Conservation (phyloP, 2,888 invertebrate genomes). For the Thymelicus sylvestris region DNA sequence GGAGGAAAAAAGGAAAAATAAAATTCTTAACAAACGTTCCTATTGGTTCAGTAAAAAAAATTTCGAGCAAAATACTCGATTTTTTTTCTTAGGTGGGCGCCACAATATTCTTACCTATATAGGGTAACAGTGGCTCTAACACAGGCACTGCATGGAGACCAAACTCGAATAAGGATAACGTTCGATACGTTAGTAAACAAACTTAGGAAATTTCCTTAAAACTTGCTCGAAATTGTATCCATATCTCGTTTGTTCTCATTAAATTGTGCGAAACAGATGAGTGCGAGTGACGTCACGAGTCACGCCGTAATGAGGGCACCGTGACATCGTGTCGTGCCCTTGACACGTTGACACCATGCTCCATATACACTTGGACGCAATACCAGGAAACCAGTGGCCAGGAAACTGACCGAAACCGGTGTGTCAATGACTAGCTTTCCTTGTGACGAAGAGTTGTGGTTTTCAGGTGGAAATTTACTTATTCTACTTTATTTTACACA, state of each 20-base stretch:
- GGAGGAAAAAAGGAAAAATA: no score
- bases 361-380: slow-evolving; percentile 47
- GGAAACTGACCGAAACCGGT: not conserved
- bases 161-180: no score
- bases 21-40: no score
- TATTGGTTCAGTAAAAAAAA: no score
- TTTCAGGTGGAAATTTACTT: not conserved
- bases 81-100: no score
- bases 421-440: not conserved
- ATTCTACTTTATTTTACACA: not conserved
- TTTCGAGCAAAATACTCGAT: no score
- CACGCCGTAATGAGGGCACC: slow-evolving; percentile 26
- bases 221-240: not conserved
- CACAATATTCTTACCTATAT: no score
- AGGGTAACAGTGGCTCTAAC: no score
- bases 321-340: slow-evolving; percentile 38
- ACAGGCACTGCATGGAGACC: no score
- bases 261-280: slow-evolving; percentile 3
- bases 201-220: not conserved
- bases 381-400: slow-evolving; percentile 4
- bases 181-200: no score
- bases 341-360: slow-evolving; percentile 42
- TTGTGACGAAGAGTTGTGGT: not conserved
- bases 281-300: slow-evolving; percentile 3
- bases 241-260: not conserved